These are phyloP conservation scores for Drosophila grimshawi DNA, from an alignment of 1,140 invertebrate species.

Conservation along the genomic window DNA sequence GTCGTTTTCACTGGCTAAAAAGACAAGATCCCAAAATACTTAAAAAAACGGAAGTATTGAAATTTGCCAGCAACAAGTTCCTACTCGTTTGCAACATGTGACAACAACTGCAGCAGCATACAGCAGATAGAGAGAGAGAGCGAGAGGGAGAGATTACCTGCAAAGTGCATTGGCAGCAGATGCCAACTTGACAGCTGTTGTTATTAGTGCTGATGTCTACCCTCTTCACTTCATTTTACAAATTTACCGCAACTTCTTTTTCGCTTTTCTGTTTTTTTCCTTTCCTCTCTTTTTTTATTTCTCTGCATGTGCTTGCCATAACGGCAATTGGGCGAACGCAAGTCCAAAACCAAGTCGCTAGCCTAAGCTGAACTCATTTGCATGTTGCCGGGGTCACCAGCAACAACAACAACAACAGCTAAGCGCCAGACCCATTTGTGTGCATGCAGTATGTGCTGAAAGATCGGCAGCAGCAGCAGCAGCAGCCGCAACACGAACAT, in stretches of 20 bases:
- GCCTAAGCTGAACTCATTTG: slow-evolving; percentile 50
- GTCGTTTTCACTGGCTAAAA: slow-evolving; percentile 67
- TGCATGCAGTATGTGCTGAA: slow-evolving; percentile 38
- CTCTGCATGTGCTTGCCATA: slow-evolving; percentile 23
- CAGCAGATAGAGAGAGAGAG: background rate
- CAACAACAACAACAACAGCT: slow-evolving; percentile 7
- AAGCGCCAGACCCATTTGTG: slow-evolving; percentile 19
- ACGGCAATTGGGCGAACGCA: slow-evolving; percentile 45
- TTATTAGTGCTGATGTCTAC: background rate
- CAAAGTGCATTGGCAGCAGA: slow-evolving; percentile 36
- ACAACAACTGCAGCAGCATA: slow-evolving; percentile 6
- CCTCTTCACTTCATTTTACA: slow-evolving; percentile 3
- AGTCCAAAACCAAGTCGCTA: slow-evolving; percentile 40
- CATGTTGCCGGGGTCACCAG: slow-evolving; percentile 42
- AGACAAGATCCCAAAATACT: slow-evolving; percentile 47
- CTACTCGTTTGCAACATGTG: slow-evolving; percentile 27
- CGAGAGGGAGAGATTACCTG: background rate
- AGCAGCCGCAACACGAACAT: slow-evolving; percentile 14
- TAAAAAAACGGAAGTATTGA: slow-evolving; percentile 33
- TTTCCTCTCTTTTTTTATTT: background rate
- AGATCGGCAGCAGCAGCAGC: slow-evolving; percentile 28
- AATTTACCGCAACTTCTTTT: slow-evolving; percentile 31
- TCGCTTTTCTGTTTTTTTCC: background rate
- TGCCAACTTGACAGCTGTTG: slow-evolving; percentile 34
- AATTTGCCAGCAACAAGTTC: slow-evolving; percentile 35